These are phyloP conservation scores for Eubasilissa regina DNA, from an alignment of 1,140 invertebrate genomes.

Conservation along the genomic window DNA sequence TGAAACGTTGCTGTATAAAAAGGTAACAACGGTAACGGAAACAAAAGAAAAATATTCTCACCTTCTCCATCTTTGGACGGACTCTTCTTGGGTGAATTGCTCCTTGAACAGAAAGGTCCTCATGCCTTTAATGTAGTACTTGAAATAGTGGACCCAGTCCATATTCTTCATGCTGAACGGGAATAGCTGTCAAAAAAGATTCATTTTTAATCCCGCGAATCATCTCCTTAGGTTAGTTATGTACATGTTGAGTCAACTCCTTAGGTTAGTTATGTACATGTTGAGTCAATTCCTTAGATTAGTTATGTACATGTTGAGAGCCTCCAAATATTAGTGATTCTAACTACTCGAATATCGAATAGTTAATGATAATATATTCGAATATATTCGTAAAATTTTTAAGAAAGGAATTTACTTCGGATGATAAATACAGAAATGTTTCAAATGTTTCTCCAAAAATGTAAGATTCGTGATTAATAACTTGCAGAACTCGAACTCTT, in stretches of 20 bases:
- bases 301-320: conserved; percentile 48
- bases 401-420: no score
- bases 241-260: conserved; percentile 49
- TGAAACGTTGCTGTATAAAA: no score
- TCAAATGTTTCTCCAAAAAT: no score
- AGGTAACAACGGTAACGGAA: no score
- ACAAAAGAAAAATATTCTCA: conserved; percentile 61
- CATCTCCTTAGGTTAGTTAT: neutral
- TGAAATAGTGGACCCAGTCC: conserved; percentile 80
- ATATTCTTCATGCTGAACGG: conserved; percentile 79
- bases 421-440: no score
- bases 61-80: conserved; percentile 75
- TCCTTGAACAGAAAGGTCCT: conserved; percentile 83
- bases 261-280: conserved; percentile 32
- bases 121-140: conserved; percentile 77
- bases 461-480: no score
- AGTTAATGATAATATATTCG: no score
- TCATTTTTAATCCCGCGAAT: conserved; percentile 62
- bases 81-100: conserved; percentile 76
- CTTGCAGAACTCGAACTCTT: no score
- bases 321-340: no score
- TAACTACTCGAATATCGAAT: no score
- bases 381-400: no score
- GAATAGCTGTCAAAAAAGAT: conserved; percentile 70
- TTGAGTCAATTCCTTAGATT: conserved; percentile 34